Percentiles rank a stretch among this genome's conserved stretches.
These are phyloP conservation scores for Semotilus atromaculatus DNA, from an alignment of 2,797 vertebrate genomes.

Conservation along the genomic window DNA sequence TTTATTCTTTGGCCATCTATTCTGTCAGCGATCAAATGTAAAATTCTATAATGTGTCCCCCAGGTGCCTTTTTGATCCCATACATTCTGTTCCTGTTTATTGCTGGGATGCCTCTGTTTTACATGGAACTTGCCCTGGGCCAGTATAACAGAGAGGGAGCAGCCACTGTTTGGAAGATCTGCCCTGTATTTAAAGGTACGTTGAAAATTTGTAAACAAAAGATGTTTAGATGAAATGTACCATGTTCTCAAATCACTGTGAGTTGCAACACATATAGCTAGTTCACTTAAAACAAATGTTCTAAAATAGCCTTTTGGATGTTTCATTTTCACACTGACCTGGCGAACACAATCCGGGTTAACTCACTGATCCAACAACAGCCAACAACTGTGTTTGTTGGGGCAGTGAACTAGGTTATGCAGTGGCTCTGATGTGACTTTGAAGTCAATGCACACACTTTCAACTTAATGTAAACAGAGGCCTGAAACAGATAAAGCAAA, in stretches of 20 bases:
- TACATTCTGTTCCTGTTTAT: slow-evolving; percentile 96
- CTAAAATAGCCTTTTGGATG: slow-evolving; percentile 4
- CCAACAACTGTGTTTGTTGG: not conserved
- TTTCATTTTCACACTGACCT: slow-evolving; percentile 5
- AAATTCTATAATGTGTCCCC: slow-evolving; percentile 34
- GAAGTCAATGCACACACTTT: not conserved
- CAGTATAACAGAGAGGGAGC: slow-evolving; percentile 98
- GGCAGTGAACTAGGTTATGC: not conserved
- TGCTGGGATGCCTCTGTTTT: slow-evolving; percentile 98
- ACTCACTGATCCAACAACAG: slow-evolving; percentile 1
- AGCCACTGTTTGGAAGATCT: slow-evolving; percentile 98
- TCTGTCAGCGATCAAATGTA: not conserved
- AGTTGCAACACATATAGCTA: not conserved
- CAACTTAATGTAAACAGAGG: not conserved
- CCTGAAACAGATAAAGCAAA: not conserved
- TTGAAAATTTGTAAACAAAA: slow-evolving; percentile 8
- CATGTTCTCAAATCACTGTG: not conserved
- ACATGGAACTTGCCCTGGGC: slow-evolving; percentile 98
- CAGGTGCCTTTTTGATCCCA: slow-evolving; percentile 98
- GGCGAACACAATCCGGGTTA: not conserved
- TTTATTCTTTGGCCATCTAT: not conserved
- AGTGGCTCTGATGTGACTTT: not conserved
- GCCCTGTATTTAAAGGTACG: slow-evolving; percentile 97
- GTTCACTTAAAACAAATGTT: not conserved
- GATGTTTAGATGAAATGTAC: not conserved